These are phyloP conservation scores for Silurus meridionalis DNA, from an alignment of 2,113 vertebrate genomes.

Conservation along the genomic window DNA sequence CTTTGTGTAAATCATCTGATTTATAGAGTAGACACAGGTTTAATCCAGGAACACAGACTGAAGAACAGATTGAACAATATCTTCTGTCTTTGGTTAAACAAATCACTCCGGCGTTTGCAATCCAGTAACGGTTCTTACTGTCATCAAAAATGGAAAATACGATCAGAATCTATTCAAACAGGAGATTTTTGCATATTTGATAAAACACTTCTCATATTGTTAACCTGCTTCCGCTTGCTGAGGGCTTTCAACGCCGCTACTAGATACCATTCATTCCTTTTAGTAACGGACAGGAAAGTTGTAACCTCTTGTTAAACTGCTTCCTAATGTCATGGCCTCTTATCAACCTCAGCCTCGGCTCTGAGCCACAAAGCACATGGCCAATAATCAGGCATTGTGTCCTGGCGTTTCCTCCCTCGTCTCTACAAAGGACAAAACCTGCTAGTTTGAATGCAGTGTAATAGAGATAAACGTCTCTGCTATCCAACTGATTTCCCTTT, in stretches of 20 bases:
- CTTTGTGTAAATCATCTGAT: neutral
- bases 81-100: slow-evolving; percentile 50
- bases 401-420: slow-evolving; percentile 47
- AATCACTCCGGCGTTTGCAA: slow-evolving; percentile 49
- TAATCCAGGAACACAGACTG: neutral
- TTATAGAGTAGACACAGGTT: neutral
- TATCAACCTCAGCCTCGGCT: slow-evolving; percentile 55
- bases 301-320: slow-evolving; percentile 46
- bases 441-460: slow-evolving; percentile 63
- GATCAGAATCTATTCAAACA: slow-evolving; percentile 54
- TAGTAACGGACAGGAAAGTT: slow-evolving; percentile 65
- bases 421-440: slow-evolving; percentile 49
- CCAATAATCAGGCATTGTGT: slow-evolving; percentile 59
- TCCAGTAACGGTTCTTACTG: slow-evolving; percentile 63
- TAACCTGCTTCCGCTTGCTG: slow-evolving; percentile 50
- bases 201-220: slow-evolving; percentile 55
- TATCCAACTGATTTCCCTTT: slow-evolving; percentile 53
- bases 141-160: slow-evolving; percentile 59
- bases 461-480: slow-evolving; percentile 59
- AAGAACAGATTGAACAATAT: slow-evolving; percentile 49
- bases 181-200: slow-evolving; percentile 61
- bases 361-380: slow-evolving; percentile 43
- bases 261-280: slow-evolving; percentile 67
- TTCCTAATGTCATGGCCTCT: slow-evolving; percentile 56
- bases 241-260: slow-evolving; percentile 54